Base-by-base conservation (phyloP, 2,113 vertebrate genomes). In the Tupaia tana region DNA sequence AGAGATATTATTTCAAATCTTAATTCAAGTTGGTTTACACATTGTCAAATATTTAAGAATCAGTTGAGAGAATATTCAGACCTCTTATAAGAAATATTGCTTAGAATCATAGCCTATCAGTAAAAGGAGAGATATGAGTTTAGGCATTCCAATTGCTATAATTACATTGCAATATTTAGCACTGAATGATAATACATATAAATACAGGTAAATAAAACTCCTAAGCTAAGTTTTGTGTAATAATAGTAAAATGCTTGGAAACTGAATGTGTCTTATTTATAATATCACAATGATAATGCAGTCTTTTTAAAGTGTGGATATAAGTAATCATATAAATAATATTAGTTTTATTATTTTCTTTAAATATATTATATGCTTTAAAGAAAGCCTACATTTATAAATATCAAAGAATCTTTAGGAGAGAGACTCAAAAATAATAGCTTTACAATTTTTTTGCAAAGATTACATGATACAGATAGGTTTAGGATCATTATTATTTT, bases 351-450 rank as follows among this genome's bases (percentile, higher is more conserved):
- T 86, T 85, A 15, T 9, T 29, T 27, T 61, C 74, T 79, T 93
- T 0, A 0, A 94, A 82, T 95, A 18, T 90, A 29, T 64, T 58
- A 3, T 64, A 79, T 22, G 6, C 9, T 84, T 81, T 25, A 75
- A 94, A 34, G 74, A 86, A 54, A 95, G 63, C 70, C 83, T 43
- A 54, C 27, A 94, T 3, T 13, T 96, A 61, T 24, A 84, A 77
- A 81, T 97, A 54, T 25, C 93, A 66, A 95, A 95, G 16, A 92
- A 88, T 27, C 18, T 85, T 88, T 3, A 43, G 43, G 29, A 97
- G 19, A 96, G 15, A 71, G 0, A 19, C 59, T 95, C 2, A 1
- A 91, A 91, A 96, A 92, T 90, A 4, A 83, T 89, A 89, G 66
- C 78, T 70, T 14, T 80, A 95, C 90, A 19, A n/a, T 83, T 95